phyloP scores from a whole-genome alignment of 2,888 invertebrate species.

The Orchesella flavescens region DNA sequence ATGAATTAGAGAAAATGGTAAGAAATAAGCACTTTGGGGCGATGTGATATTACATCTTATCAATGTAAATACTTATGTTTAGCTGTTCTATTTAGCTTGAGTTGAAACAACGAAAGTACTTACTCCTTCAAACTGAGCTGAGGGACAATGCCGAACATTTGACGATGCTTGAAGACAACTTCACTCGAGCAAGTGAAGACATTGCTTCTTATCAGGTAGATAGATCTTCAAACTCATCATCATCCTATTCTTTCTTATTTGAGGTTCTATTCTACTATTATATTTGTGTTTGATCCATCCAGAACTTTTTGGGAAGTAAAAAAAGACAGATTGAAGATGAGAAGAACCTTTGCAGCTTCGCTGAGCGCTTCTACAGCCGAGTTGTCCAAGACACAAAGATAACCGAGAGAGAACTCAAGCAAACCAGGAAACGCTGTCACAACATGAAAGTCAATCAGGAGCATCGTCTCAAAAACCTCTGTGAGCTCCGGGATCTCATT shows the following conservation, averaged over 20 bases:
- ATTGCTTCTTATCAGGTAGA: constrained; percentile 38
- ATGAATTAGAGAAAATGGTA: constrained; percentile 57
- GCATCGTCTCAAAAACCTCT: constrained; percentile 36
- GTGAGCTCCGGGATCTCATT: constrained; percentile 52
- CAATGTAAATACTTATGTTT: not conserved
- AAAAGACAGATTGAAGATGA: constrained; percentile 48
- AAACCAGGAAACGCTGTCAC: constrained; percentile 17
- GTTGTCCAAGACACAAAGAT: constrained; percentile 43
- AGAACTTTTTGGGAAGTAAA: constrained; percentile 48
- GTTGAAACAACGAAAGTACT: constrained; percentile 39
- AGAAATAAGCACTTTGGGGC: not conserved
- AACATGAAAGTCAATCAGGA: constrained; percentile 44
- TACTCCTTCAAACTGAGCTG: constrained; percentile 52
- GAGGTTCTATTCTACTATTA: not conserved
- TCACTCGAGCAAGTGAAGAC: constrained; percentile 47
- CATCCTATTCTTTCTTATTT: not conserved
- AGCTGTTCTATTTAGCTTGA: constrained; percentile 40
- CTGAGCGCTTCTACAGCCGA: constrained; percentile 55
- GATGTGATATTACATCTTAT: too few relatives aligned
- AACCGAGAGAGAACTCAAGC: constrained; percentile 15
- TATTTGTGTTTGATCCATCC: not conserved
- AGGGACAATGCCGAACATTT: constrained; percentile 51
- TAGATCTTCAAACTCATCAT: not conserved
- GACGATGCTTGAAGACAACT: constrained; percentile 39
- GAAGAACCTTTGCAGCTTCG: constrained; percentile 25